A percentile compares a stretch with the other conserved stretches of the same genome.
phyloP scores from a whole-genome alignment of 2,113 vertebrate genomes.

The Atractosteus spatula region DNA sequence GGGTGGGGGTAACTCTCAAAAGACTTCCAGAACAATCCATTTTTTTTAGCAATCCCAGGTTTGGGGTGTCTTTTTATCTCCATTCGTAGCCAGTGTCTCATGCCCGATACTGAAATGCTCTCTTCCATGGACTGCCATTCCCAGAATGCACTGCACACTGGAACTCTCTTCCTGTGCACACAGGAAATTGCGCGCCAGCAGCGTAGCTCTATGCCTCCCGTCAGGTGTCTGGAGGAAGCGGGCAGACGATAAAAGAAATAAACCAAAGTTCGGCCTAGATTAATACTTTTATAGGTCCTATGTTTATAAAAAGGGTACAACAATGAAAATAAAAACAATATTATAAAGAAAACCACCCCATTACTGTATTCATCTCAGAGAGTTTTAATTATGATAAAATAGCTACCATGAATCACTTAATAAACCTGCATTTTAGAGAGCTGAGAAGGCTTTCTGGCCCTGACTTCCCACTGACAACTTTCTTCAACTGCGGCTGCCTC shows the following conservation, averaged over 20 bases:
- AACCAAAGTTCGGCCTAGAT: neutral
- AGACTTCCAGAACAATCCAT: too few relatives aligned
- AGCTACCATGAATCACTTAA: too few relatives aligned
- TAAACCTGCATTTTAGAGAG: too few relatives aligned
- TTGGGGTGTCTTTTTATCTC: slow-evolving; percentile 9
- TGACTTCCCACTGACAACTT: too few relatives aligned
- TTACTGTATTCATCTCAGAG: slow-evolving; percentile 4
- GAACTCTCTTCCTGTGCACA: too few relatives aligned
- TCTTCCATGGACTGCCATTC: slow-evolving; percentile 9
- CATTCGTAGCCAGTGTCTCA: slow-evolving; percentile 14
- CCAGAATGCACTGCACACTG: slow-evolving; percentile 8
- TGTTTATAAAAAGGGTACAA: neutral
- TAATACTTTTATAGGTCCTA: neutral
- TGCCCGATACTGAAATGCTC: neutral
- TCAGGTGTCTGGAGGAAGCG: neutral
- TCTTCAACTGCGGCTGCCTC: too few relatives aligned
- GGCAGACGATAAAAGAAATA: neutral
- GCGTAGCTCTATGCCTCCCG: slow-evolving; percentile 5
- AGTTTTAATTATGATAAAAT: too few relatives aligned
- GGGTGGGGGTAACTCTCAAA: too few relatives aligned
- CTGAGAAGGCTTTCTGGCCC: too few relatives aligned
- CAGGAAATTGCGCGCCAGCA: too few relatives aligned
- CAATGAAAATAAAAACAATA: neutral
- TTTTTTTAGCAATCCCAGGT: slow-evolving; percentile 8
- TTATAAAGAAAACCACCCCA: neutral